These are phyloP conservation scores for Andrena minutula DNA, from an alignment of 2,888 invertebrate genomes.

Conservation along the genomic window DNA sequence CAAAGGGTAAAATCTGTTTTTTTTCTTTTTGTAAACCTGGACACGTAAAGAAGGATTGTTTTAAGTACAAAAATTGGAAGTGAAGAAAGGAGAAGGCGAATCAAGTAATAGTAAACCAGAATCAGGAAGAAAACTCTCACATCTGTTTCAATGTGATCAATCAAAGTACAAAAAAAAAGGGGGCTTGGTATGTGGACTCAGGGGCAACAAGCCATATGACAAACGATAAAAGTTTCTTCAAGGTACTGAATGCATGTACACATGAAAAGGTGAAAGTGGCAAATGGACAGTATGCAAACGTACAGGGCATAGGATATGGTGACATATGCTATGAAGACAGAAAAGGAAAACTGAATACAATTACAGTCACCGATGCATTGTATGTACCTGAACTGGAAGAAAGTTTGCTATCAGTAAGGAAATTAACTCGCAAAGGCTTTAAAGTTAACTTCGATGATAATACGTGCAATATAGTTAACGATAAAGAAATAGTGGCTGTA, in stretches of 20 bases:
- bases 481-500: background rate
- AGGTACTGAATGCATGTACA: background rate
- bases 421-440: background rate
- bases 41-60: background rate
- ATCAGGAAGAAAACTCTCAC: background rate
- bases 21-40: background rate
- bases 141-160: background rate
- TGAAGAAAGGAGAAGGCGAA: background rate
- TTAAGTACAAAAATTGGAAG: background rate
- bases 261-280: background rate
- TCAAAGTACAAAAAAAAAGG: background rate
- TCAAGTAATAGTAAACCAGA: background rate
- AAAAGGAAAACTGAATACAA: background rate
- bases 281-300: background rate
- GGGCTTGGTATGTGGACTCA: conserved; percentile 1
- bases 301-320: conserved; percentile 1
- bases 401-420: background rate
- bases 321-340: background rate
- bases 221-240: conserved; percentile 1
- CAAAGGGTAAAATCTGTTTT: background rate
- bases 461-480: background rate
- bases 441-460: background rate
- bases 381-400: background rate
- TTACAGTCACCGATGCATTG: background rate
- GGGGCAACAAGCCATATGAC: conserved; percentile 14